phyloP scores from a whole-genome alignment of 1,140 invertebrate species.

The Grapholita molesta region DNA sequence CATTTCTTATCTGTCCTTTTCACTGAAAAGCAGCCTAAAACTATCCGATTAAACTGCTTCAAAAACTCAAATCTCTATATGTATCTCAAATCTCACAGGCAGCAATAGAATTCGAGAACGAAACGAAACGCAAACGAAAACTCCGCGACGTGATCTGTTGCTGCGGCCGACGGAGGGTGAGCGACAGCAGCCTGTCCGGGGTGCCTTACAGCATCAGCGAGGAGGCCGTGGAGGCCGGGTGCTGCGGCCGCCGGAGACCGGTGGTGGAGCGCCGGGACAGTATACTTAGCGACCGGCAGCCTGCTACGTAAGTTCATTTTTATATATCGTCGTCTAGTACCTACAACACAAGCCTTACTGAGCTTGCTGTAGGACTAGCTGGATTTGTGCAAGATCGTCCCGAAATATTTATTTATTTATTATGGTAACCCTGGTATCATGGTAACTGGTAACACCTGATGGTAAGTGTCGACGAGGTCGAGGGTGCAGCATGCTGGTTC shows the following conservation, averaged over 20 bases:
- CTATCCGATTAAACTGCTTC: neutral
- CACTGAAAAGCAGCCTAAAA: neutral
- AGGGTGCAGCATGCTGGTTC: no score
- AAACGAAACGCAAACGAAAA: conserved; percentile 60
- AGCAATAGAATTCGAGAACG: conserved; percentile 62
- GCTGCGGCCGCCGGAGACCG: conserved; percentile 50
- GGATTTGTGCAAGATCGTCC: no score
- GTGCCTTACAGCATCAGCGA: conserved; percentile 35
- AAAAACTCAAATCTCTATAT: conserved; percentile 12
- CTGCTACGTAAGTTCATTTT: conserved; percentile 40
- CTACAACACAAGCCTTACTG: no score
- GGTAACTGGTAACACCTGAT: no score
- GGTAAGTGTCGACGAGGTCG: no score
- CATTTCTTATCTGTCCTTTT: no score
- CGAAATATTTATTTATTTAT: no score
- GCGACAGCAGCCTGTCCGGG: conserved; percentile 26
- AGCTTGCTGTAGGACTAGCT: no score
- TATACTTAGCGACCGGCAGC: conserved; percentile 63
- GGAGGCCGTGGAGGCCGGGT: conserved; percentile 46
- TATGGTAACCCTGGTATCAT: no score
- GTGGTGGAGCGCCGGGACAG: conserved; percentile 64
- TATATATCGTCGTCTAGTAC: no score
- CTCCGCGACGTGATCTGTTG: conserved; percentile 60
- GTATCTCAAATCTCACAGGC: conserved; percentile 44
- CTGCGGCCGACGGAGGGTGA: conserved; percentile 47